These are phyloP conservation scores for Pocillopora grandis DNA, from an alignment of 92 coral and sea anemone species.

Conservation along the genomic window DNA sequence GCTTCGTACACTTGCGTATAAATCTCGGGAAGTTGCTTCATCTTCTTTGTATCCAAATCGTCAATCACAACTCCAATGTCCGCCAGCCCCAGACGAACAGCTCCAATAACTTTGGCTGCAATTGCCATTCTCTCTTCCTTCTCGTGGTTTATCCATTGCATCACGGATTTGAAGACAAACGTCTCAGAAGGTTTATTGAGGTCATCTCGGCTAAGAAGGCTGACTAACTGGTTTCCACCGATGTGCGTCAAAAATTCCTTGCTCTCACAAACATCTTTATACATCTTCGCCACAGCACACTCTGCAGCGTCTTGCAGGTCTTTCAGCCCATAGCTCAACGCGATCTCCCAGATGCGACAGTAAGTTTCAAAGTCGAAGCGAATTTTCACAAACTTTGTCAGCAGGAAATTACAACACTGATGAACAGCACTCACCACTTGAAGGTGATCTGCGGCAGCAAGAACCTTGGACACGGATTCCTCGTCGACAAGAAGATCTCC, in stretches of 20 bases:
- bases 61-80: conserved; percentile 1
- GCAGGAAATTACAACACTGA: neutral
- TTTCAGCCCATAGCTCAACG: no score
- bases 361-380: no score
- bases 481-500: conserved; percentile 1
- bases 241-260: no score
- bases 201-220: no score
- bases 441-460: conserved; percentile 3
- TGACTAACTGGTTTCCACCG: no score
- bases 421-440: neutral
- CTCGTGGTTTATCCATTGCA: no score
- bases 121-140: conserved; percentile 10
- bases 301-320: no score
- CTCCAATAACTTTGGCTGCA: conserved; percentile 49
- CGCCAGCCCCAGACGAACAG: conserved; percentile 55
- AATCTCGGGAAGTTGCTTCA: neutral
- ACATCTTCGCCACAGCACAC: no score
- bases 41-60: neutral
- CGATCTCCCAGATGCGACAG: no score
- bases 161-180: no score
- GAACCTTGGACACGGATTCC: neutral
- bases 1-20: neutral
- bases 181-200: no score
- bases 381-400: neutral
- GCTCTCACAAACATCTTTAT: no score